These are phyloP conservation scores for Mobula birostris DNA, from an alignment of 2,113 vertebrate species.

Conservation along the genomic window DNA sequence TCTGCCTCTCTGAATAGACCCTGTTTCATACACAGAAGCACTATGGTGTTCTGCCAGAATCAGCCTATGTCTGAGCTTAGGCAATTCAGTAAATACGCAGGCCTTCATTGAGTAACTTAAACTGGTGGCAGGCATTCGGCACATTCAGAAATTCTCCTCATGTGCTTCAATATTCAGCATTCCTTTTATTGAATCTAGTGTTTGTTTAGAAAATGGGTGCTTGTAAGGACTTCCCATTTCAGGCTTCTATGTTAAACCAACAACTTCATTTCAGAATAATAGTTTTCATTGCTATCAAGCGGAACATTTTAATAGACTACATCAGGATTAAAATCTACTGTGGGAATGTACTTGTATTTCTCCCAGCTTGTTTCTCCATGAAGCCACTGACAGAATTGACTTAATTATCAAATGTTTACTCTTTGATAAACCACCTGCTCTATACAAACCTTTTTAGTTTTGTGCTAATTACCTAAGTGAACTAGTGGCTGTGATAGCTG, in stretches of 20 bases:
- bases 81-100: neutral
- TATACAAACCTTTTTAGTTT: neutral
- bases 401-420: neutral
- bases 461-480: neutral
- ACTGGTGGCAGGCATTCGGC: neutral
- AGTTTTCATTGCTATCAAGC: neutral
- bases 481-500: neutral
- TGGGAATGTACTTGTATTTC: neutral
- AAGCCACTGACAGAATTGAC: neutral
- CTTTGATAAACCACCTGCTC: neutral
- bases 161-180: neutral
- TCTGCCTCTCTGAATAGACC: slow-evolving; percentile 1
- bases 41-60: slow-evolving; percentile 13
- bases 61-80: neutral
- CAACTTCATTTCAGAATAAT: neutral
- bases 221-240: neutral
- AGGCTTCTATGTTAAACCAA: neutral
- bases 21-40: neutral
- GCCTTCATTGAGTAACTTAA: neutral
- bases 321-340: neutral
- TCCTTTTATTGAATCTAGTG: neutral
- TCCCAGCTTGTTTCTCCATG: too few species aligned
- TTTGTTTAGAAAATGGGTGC: neutral
- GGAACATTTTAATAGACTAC: neutral
- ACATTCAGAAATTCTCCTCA: neutral